Evolutionary conservation across 2,113 vertebrate genomes (phyloP).

Genomic region (Kryptolebias marmoratus): DNA sequence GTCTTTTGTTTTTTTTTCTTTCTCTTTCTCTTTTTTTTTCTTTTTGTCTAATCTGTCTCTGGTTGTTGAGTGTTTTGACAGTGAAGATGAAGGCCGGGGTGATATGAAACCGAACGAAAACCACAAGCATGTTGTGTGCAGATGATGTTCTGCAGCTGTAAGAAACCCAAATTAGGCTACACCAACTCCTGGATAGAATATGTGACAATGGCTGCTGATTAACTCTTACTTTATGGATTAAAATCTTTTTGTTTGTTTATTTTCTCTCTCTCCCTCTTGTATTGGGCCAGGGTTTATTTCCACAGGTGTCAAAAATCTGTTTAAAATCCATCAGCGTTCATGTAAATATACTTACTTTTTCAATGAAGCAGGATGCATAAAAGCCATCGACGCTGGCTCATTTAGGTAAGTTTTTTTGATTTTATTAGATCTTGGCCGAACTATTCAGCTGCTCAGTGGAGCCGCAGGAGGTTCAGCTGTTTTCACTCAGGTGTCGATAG

Average conservation of each 20-base stretch:
- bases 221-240: not conserved
- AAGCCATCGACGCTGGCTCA: not conserved
- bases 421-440: not conserved
- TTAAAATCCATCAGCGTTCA: too few relatives aligned
- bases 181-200: slow-evolving; percentile 11
- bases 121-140: slow-evolving; percentile 70
- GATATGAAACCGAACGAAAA: slow-evolving; percentile 72
- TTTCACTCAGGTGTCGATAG: slow-evolving; percentile 36
- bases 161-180: slow-evolving; percentile 51
- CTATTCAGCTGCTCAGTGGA: not conserved
- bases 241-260: not conserved
- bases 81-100: slow-evolving; percentile 53
- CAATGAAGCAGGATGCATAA: not conserved
- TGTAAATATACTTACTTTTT: too few relatives aligned
- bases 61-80: slow-evolving; percentile 64
- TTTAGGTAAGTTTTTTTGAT: not conserved
- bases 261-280: too few relatives aligned
- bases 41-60: slow-evolving; percentile 34
- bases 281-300: too few relatives aligned
- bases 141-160: slow-evolving; percentile 57
- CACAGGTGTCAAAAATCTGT: too few relatives aligned
- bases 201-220: slow-evolving; percentile 22
- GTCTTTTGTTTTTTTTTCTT: slow-evolving; percentile 28
- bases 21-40: slow-evolving; percentile 17
- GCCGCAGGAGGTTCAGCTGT: slow-evolving; percentile 4